A percentile compares a stretch with the other conserved stretches of the same genome.
Conservation (phyloP, 1,140 invertebrate genomes). For the Drosophila saltans region DNA sequence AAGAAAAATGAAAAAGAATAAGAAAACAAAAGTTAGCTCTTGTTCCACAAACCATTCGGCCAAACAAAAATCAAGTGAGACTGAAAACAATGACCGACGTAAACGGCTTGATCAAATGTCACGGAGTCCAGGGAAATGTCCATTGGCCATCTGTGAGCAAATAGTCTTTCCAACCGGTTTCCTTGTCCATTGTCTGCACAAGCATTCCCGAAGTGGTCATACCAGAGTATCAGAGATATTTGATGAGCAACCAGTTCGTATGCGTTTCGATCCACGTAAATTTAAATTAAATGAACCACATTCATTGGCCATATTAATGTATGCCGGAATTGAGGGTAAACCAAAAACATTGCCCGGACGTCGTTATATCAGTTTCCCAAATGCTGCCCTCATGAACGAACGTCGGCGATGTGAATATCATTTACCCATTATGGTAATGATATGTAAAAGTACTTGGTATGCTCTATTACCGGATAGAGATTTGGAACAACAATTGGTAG, state of each 20-base stretch:
- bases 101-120: not conserved
- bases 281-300: not conserved
- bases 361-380: conserved; percentile 21
- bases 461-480: conserved; percentile 38
- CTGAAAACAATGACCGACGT: not conserved
- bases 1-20: too few relatives aligned
- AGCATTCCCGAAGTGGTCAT: not conserved
- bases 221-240: conserved; percentile 1
- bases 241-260: conserved; percentile 4
- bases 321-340: conserved; percentile 28
- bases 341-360: conserved; percentile 13
- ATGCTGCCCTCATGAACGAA: conserved; percentile 18
- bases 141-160: conserved; percentile 31
- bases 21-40: too few relatives aligned
- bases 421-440: conserved; percentile 43
- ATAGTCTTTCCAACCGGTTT: conserved; percentile 37
- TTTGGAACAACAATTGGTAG: conserved; percentile 23
- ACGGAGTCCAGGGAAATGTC: conserved; percentile 40
- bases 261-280: conserved; percentile 26
- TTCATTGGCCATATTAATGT: conserved; percentile 38
- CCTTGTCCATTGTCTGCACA: conserved; percentile 41
- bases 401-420: conserved; percentile 20
- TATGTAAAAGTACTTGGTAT: conserved; percentile 40
- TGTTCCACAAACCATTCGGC: too few relatives aligned
- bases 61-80: not conserved